These are phyloP conservation scores for Hyphantria cunea DNA, from an alignment of 1,140 invertebrate species.

Conservation along the genomic window DNA sequence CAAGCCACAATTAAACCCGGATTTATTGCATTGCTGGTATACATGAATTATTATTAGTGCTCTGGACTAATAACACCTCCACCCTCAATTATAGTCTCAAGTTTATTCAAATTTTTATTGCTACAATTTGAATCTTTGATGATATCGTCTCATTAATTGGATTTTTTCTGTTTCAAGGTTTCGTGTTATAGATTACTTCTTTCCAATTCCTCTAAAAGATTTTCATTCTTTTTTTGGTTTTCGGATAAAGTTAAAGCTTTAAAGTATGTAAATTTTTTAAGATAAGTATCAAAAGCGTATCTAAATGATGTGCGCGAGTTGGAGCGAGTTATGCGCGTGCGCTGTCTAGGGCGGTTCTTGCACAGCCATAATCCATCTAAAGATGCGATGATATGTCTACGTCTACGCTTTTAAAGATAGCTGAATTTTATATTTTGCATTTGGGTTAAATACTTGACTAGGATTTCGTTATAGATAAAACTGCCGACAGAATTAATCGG, in stretches of 20 bases:
- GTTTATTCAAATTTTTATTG: no score
- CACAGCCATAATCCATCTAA: slow-evolving; percentile 20
- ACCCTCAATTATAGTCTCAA: neutral
- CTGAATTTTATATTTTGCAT: slow-evolving; percentile 3
- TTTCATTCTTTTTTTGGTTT: no score
- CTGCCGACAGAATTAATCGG: neutral
- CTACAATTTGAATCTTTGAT: no score
- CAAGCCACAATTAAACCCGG: slow-evolving; percentile 14
- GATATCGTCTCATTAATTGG: no score
- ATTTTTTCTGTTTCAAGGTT: no score
- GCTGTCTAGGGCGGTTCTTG: slow-evolving; percentile 13
- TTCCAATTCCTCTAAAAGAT: no score
- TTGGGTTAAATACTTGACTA: neutral
- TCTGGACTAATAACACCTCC: slow-evolving; percentile 19
- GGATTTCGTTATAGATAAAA: slow-evolving; percentile 13
- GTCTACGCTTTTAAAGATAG: slow-evolving; percentile 4
- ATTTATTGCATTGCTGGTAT: slow-evolving; percentile 18
- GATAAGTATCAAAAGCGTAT: slow-evolving; percentile 25
- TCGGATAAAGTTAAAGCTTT: no score
- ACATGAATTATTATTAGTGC: slow-evolving; percentile 23
- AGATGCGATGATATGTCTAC: slow-evolving; percentile 16
- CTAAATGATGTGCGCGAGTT: slow-evolving; percentile 24
- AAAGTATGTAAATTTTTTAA: slow-evolving; percentile 17
- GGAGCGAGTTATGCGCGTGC: slow-evolving; percentile 13
- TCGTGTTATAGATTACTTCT: no score